Evolutionary conservation across 2,113 vertebrate genomes (phyloP), one percentile per base, ranked within the genome.

Genomic region (Thymallus thymallus): DNA sequence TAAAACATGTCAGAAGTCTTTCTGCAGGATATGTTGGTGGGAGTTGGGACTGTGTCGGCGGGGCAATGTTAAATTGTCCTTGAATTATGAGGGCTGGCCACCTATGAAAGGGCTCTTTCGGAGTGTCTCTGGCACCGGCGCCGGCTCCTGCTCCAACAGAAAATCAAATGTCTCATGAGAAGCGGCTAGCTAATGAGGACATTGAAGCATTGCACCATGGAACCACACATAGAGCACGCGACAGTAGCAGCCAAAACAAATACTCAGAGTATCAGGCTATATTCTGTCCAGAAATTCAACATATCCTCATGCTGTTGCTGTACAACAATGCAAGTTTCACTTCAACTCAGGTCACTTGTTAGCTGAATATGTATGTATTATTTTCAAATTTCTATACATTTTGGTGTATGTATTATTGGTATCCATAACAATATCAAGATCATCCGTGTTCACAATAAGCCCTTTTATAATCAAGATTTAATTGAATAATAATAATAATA

Each of bases 11-110:
- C 20, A 30, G 55, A 24, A 63, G 68, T 46, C 56, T 55, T 69
- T 13, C 23, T 20, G 72, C 35, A 3, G 30, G 65, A 73, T 26
- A 13, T 55, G 48, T 61, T 64, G 45, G 67, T 56, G 45, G 62
- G 46, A 68, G 48, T 23, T 26, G 72, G 20, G 78, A 30, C 69
- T 62, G 64, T 71, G 48, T 55, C 69, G 46, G 62, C 18, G 26
- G 67, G 46, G 24, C 62, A 58, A 73, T 58, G 78, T 78, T 75
- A 75, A 75, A 84, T 76, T 73, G 82, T 46, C 78, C 78, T 83
- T 83, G 81, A 75, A 77, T 73, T 64, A 23, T 30, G 23, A 74
- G 71, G 71, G 65, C 66, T 78, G 76, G 76, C 76, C 20, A 5
- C 58, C 13, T 32, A 73, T 78, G 56, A 78, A 78, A 78, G 76